These are phyloP conservation scores for Lepidotrigona ventralis DNA, from an alignment of 1,140 invertebrate genomes.

Conservation along the genomic window DNA sequence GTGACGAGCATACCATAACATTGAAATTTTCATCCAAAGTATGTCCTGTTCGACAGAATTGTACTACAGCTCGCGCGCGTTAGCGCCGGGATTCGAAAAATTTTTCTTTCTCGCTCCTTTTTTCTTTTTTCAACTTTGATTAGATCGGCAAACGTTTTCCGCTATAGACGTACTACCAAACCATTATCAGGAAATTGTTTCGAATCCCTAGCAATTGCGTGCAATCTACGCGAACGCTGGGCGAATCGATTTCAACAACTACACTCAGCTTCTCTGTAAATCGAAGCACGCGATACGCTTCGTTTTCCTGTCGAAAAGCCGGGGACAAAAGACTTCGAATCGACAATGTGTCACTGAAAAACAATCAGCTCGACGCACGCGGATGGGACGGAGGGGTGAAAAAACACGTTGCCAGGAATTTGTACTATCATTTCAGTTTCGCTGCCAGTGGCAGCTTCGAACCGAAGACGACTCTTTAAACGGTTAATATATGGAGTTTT, in stretches of 20 bases:
- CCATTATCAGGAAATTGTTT: slow-evolving; percentile 34
- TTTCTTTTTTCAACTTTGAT: background rate
- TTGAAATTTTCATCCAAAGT: background rate
- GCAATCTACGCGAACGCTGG: slow-evolving; percentile 1
- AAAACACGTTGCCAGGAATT: background rate
- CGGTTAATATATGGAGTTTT: background rate
- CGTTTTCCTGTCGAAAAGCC: slow-evolving; percentile 29
- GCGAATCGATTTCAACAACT: slow-evolving; percentile 29
- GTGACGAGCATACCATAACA: too few species aligned
- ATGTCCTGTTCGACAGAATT: background rate
- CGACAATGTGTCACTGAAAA: slow-evolving; percentile 41
- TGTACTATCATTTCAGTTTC: background rate
- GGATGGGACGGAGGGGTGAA: background rate
- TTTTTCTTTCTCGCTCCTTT: background rate
- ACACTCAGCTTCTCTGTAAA: background rate
- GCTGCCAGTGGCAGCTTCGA: background rate
- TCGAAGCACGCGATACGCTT: slow-evolving; percentile 37
- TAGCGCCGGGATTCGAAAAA: background rate
- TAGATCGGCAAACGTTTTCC: background rate
- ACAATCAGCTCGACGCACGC: background rate
- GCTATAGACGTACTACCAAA: background rate
- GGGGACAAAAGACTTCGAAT: slow-evolving; percentile 30
- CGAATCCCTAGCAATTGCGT: slow-evolving; percentile 5
- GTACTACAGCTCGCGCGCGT: too few species aligned
- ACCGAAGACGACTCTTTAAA: background rate